Evolutionary conservation across 2,888 invertebrate genomes (phyloP), one percentile per base, ranked within the genome.

Genomic region (Andrena dorsata): DNA sequence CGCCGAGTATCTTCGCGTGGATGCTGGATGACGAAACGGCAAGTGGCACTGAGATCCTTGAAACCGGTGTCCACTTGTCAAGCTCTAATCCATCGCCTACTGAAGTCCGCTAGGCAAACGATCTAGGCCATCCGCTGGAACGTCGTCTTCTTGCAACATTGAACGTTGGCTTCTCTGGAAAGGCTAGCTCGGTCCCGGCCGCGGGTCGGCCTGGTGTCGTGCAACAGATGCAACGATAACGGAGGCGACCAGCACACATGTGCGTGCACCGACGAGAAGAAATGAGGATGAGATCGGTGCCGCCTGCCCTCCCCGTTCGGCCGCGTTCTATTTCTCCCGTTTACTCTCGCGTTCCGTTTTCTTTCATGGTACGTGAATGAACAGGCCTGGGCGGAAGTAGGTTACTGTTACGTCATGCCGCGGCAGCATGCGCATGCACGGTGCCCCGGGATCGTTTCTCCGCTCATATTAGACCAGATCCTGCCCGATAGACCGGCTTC

Each of bases 381-480:
- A 85, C 80, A 71, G 49, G 47, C 79, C 68, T 47, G 71, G 58
- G 73, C 87, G 89, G 87, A 89, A 88, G 89, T 89, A 88, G 89
- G 89, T 89, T 89, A 89, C 86, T 88, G 86, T 89, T 89, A 86
- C 89, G 86, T 89, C 89, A 89, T 84, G 79, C 78, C 41, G 83
- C 69, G 70, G 77, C 80, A 77, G 72, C 72, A 69, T 73, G 71
- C 65, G 75, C 80, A 56, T 56, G 47, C 49, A 72, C 23, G 20
- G 63, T 23, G 41, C 80, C 60, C 41, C 69, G 53, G 72, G 77
- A 86, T 86, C 84, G 90, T 91, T 92, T 92, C 82, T 90, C 41
- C 91, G 90, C 88, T 88, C 90, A 88, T 86, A 92, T 91, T 92
- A 91, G 89, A 90, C 88, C 89, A 91, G 91, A 91, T 92, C 88